Evolutionary conservation across 2,113 vertebrate species (phyloP).

Genomic region (Pluvianellus socialis): DNA sequence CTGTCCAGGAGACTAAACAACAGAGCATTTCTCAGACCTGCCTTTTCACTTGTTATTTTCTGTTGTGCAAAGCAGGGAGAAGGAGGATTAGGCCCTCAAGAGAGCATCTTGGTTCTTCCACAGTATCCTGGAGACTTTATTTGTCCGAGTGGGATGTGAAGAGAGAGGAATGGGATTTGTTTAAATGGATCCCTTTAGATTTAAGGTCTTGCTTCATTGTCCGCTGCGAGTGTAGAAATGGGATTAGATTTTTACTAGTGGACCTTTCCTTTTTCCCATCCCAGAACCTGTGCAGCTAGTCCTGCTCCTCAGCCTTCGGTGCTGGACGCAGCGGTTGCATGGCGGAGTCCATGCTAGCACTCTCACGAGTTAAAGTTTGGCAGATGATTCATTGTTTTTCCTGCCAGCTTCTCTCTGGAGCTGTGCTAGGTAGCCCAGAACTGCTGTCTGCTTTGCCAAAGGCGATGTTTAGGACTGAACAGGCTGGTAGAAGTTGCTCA

Average conservation of each 20-base stretch:
- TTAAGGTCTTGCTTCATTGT: neutral
- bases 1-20: neutral
- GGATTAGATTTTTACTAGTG: neutral
- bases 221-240: neutral
- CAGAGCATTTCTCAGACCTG: neutral
- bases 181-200: neutral
- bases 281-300: neutral
- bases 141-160: neutral
- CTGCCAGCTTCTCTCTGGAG: neutral
- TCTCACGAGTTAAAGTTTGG: neutral
- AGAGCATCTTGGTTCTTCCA: neutral
- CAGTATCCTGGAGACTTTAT: neutral
- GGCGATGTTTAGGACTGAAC: neutral
- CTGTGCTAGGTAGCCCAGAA: neutral
- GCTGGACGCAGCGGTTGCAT: neutral
- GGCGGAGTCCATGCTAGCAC: accelerated
- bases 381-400: neutral
- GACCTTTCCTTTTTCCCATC: neutral
- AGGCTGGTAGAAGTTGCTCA: neutral
- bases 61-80: neutral
- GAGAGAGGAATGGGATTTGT: neutral
- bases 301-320: neutral
- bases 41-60: neutral
- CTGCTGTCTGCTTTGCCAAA: neutral
- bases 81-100: neutral